Base-by-base conservation (phyloP, 2,888 invertebrate species). In the Empis stercorea region DNA sequence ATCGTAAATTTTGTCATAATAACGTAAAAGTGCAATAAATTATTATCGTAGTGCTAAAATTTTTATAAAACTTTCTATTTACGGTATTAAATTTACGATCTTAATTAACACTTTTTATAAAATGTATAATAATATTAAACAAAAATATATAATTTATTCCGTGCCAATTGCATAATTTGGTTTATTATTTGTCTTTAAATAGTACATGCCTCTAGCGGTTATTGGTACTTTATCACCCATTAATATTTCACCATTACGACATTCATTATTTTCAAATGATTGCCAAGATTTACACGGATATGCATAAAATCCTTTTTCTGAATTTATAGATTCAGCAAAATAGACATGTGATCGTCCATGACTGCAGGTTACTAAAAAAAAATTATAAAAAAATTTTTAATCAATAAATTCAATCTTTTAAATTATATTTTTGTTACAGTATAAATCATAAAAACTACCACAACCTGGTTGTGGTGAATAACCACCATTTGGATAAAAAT, bases 401-500 rank as follows among this genome's bases (percentile, higher is more conserved):
- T n/a, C 0, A 7, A 43, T 37, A 30, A 6, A 11, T 36, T 34
- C 15, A 27, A 37, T 37, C 27, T 13, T 14, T 13, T 45, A 30
- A 27, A 10, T 16, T 11, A 42, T 36, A 34, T 45, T 32, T 16
- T 36, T 13, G n/a, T n/a, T 14, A n/a, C 32, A 13, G 4, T 34
- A 13, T 34, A 34, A 34, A 34, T 27, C 23, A 27, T 7, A 64
- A 1, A 67, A 40, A 30, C 75, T 72, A 10, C 70, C 68, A 59
- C 84, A 84, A 1, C 84, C 84, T 0, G 84, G 84, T 58, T 86
- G 86, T 0, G 72, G 71, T 1, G 80, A 71, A 16, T 59, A 61
- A 0, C 85, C 86, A 13, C 76, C 76, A 60, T 86, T 85, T 1
- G 85, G 85, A 66, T 81, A 86, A 60, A 84, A 85, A 63, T 86